Base-by-base conservation (phyloP, 2,113 vertebrate species). In the Nettapus auritus region DNA sequence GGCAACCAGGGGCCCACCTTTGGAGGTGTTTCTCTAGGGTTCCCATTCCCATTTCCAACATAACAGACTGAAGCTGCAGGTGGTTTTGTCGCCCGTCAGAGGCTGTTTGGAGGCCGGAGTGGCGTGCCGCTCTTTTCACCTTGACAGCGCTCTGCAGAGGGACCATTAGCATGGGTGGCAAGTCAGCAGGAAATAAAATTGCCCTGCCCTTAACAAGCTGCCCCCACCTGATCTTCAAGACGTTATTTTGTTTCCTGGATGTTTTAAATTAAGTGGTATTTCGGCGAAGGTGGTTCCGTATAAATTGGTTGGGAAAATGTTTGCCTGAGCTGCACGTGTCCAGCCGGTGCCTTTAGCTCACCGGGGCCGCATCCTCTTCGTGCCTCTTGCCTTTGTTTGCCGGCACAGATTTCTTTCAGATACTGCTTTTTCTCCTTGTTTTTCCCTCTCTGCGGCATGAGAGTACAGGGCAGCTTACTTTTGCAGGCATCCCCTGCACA, bases 91-190 rank as follows among this genome's bases (percentile, higher is more conserved):
- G 6, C 75, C 44, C 14, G 16, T 82, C 78, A n/a, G 3, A 13
- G 71, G 26, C 53, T 90, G 42, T 19, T 96, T 57, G 3, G 19
- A 87, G 66, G 69, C 60, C 57, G 78, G 60, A 94, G 63, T 53
- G 74, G 55, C 26, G 62, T 33, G n/a, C 71, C 71, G 42, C 80
- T 74, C 60, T 71, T 75, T 88, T 96, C 95, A 93, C 95, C 89
- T 95, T 96, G 94, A 38, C 88, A 75, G 9, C 1, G 3, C 71
- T 82, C 83, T 82, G 50, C 38, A 36, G 69, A 90, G 78, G 67
- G 14, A 29, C 86, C 91, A 80, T 96, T 96, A 95, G 90, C 82
- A 96, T 89, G 93, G 76, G 77, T 88, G 68, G 64, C 69, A 90
- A 96, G 91, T 82, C 81, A 67, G 80, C 33, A 1, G 55, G 85